Base-by-base conservation (phyloP, 1,140 invertebrate species). In the Cheumatopsyche charites region DNA sequence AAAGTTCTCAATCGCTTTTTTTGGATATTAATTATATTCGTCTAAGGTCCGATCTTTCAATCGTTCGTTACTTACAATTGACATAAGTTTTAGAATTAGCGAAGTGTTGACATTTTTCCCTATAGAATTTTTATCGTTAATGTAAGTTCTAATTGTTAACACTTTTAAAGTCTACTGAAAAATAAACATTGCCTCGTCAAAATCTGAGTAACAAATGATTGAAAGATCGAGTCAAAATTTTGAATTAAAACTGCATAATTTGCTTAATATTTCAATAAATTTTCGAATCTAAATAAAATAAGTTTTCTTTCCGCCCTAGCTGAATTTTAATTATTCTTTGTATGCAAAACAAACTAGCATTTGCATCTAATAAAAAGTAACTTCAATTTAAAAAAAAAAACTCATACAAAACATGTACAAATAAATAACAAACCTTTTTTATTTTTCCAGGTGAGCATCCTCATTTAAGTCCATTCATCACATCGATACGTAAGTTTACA, bases 281-380 rank as follows among this genome's bases (percentile, higher is more conserved):
- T 58, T 58, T 58, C 55, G 23, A 58, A 25, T 19, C 21, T 2
- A 58, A 58, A 58, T 52, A 25, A 11, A 25, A 58, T 25, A n/a
- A 58, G 13, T 12, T 23, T 12, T 58, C 19, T 19, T 23, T 1
- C 23, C 17, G 9, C 19, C 55, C 55, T 19, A 17, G 19, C 55
- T 9, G 17, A 19, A 58, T 58, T 19, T 58, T 25, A 58, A 58
- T 58, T 58, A 58, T 58, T 58, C 55, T 58, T 58, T 58, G 55
- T 58, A 19, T 58, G 55, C 55, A 58, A 25, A 58, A 23, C 55
- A 58, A 25, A 58, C 55, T 25, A 58, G 29, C 55, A 58, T 58
- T 58, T 58, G 55, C 55, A 58, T 58, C 55, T 19, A 19, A 58
- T 25, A 58, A 58, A 58, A 58, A 58, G 23, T 19, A 19, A 19